Evolutionary conservation across 2,888 invertebrate species (phyloP).

Genomic region (Meganola albula): DNA sequence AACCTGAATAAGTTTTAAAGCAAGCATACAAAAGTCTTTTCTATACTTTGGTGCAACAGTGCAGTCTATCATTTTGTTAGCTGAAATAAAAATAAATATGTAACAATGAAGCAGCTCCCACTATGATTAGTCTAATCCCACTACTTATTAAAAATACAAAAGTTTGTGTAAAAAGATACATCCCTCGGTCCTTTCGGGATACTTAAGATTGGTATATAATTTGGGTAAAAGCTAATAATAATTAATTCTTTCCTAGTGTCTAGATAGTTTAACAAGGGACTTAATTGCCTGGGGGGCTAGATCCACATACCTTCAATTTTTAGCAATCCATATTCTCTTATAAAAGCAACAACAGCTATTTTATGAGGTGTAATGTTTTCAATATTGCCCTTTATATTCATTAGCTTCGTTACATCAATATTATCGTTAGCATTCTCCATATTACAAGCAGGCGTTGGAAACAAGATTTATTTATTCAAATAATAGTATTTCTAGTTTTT

Average conservation of each 20-base stretch:
- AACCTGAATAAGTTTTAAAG: slow-evolving; percentile 87
- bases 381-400: slow-evolving; percentile 61
- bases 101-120: too few species aligned
- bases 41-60: slow-evolving; percentile 78
- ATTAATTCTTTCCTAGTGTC: too few species aligned
- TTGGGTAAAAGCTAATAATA: too few species aligned
- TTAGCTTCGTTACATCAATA: slow-evolving; percentile 57
- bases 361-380: slow-evolving; percentile 88
- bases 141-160: background rate
- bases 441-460: too few species aligned
- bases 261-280: too few species aligned
- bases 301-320: slow-evolving; percentile 74
- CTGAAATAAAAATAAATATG: slow-evolving; percentile 45
- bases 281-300: too few species aligned
- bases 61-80: slow-evolving; percentile 69
- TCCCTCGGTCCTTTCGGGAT: too few species aligned
- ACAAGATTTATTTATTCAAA: too few species aligned
- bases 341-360: slow-evolving; percentile 85
- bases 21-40: slow-evolving; percentile 87
- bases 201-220: too few species aligned
- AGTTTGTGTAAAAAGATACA: too few species aligned
- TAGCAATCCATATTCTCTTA: slow-evolving; percentile 84
- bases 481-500: too few species aligned
- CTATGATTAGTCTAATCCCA: too few species aligned
- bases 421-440: slow-evolving; percentile 59